Conservation (phyloP, 2,797 vertebrate species). For the Rhinella marina region DNA sequence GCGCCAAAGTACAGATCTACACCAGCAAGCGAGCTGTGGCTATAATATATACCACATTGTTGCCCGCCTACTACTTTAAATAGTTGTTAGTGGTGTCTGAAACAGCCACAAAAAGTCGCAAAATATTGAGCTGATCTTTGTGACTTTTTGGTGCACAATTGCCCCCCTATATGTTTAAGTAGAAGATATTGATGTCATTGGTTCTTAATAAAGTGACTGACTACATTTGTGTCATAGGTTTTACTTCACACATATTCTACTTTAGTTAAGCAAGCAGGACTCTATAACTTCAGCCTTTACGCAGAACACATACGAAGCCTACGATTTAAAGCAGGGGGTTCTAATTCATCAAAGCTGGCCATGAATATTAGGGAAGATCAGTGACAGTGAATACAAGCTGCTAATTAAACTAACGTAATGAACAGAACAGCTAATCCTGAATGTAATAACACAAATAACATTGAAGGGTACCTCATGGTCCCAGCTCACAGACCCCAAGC, state of each 20-base stretch:
- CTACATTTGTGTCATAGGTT: background rate
- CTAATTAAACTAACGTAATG: background rate
- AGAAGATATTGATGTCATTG: background rate
- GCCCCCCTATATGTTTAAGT: too few species aligned
- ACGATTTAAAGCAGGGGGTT: background rate
- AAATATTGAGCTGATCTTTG: too few species aligned
- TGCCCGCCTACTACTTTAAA: too few species aligned
- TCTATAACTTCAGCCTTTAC: background rate
- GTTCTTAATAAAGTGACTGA: background rate
- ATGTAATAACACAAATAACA: constrained; percentile 9
- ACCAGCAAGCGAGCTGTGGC: too few species aligned
- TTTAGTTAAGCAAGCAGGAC: background rate
- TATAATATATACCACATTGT: too few species aligned
- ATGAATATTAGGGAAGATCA: constrained; percentile 62
- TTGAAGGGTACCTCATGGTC: background rate
- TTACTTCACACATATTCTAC: background rate
- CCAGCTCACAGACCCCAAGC: background rate
- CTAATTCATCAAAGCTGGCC: background rate
- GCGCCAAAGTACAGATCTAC: too few species aligned
- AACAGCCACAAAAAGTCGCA: too few species aligned
- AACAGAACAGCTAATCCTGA: background rate
- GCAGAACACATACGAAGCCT: background rate
- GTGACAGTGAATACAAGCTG: constrained; percentile 22
- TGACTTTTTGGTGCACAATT: background rate
- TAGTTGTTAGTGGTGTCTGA: too few species aligned